A percentile compares a stretch with the other conserved stretches of the same genome.
These are phyloP conservation scores for Thumatha senex DNA, from an alignment of 2,888 invertebrate species.

Conservation along the genomic window DNA sequence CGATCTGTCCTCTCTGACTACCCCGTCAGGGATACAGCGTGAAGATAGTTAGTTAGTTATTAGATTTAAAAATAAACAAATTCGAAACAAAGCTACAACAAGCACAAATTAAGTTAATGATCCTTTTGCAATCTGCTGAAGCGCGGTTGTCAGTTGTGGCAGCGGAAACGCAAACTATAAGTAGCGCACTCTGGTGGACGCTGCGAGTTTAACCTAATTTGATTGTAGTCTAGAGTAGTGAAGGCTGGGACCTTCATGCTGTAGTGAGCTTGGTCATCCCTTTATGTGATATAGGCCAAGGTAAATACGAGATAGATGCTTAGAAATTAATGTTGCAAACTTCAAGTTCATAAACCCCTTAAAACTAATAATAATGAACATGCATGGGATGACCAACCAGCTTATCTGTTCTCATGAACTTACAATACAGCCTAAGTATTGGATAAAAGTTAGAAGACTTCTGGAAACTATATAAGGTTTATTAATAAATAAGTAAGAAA, in stretches of 20 bases:
- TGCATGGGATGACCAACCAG: too few species aligned
- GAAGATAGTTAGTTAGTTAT: slow-evolving; percentile 14
- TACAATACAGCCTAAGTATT: too few species aligned
- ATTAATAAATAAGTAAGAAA: slow-evolving; percentile 37
- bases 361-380: background rate
- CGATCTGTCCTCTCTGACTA: too few species aligned
- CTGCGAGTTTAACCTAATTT: slow-evolving; percentile 68
- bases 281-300: slow-evolving; percentile 33
- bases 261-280: slow-evolving; percentile 25
- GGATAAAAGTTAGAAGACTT: too few species aligned
- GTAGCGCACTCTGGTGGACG: slow-evolving; percentile 31
- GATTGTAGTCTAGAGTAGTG: slow-evolving; percentile 44
- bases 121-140: slow-evolving; percentile 38
- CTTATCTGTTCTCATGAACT: too few species aligned
- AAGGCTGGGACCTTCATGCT: slow-evolving; percentile 40
- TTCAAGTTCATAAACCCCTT: background rate
- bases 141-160: slow-evolving; percentile 18
- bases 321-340: slow-evolving; percentile 17
- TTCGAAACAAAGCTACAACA: slow-evolving; percentile 25
- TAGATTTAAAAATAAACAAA: slow-evolving; percentile 32
- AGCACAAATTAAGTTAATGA: slow-evolving; percentile 36
- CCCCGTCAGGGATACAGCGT: too few species aligned
- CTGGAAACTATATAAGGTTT: slow-evolving; percentile 2
- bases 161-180: slow-evolving; percentile 25
- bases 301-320: slow-evolving; percentile 22